Base-by-base conservation (phyloP, 1,140 invertebrate genomes). In the Rhyacophila brunnea region DNA sequence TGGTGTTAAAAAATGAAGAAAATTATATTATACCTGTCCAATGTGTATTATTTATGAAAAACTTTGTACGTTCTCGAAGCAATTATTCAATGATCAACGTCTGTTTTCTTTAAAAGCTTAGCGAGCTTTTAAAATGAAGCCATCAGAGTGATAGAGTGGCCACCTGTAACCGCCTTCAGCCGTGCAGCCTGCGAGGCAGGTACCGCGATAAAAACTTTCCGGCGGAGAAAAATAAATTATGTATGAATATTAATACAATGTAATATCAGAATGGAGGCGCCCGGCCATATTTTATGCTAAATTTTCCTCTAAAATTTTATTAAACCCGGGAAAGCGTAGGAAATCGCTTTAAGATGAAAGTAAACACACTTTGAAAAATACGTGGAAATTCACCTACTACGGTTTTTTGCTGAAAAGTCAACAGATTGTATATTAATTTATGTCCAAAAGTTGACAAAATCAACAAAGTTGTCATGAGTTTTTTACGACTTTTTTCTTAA, bases 201-300 rank as follows among this genome's bases (percentile, higher is more conserved):
- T 18, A 48, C 43, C 17, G 47, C 46, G 62, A 59, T 64, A 59
- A 64, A 63, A 64, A 64, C 38, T 59, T 64, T 56, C 35, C 10
- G 14, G 52, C 42, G 18, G 38, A 59, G 57, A 59, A 64, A 64
- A 64, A 64, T 64, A 64, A 64, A 64, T 64, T 64, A 64, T 60
- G 58, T 60, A 64, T 64, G 62, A 64, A 64, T 64, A 64, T 64
- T 64, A 60, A 64, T 64, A 60, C 38, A 52, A 60, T 52, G 62
- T 60, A 64, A 64, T 64, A 60, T 64, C 56, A 53, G 54, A 44
- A 57, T 35, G 50, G 48, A 42, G 48, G 50, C 42, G 48, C 40
- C 13, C 49, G 50, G 42, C 58, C 47, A 60, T 64, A 64, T 60
- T 64, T 64, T 60, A 64, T 56, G 52, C 52, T 56, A 57, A 64